A percentile compares a stretch with the other conserved stretches of the same genome.
Conservation (phyloP, 2,797 vertebrate species). For the Phylloscopus collybita region DNA sequence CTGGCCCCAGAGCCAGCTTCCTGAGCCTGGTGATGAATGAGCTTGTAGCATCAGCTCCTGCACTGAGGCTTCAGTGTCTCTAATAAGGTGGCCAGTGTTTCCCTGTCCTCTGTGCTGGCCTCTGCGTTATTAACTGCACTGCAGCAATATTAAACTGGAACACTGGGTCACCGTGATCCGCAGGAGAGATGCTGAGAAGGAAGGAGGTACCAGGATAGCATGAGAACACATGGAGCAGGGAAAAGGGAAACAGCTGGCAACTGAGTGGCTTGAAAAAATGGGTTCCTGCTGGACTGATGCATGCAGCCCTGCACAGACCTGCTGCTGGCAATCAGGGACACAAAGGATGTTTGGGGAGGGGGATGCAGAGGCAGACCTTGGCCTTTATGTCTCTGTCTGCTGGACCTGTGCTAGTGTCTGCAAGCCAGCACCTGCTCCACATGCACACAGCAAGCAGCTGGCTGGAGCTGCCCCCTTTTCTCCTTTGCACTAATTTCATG, state of each 20-base stretch:
- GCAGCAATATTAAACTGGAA: slow-evolving; percentile 39
- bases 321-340: not conserved
- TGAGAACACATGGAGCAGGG: not conserved
- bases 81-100: slow-evolving; percentile 43
- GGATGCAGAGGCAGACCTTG: not conserved
- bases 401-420: not conserved
- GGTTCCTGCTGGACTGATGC: not conserved
- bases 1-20: slow-evolving; percentile 29
- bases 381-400: not conserved
- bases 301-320: not conserved
- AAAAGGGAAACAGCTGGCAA: not conserved
- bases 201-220: not conserved
- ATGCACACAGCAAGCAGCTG: not conserved
- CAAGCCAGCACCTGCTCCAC: not conserved
- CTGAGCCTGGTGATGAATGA: slow-evolving; percentile 61
- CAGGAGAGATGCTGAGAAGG: not conserved
- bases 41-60: slow-evolving; percentile 24
- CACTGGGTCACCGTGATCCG: not conserved
- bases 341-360: not conserved
- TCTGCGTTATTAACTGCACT: slow-evolving; percentile 55
- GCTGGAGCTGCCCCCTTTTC: not conserved
- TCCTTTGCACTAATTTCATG: not conserved
- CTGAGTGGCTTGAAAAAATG: not conserved
- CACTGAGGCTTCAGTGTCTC: slow-evolving; percentile 33
- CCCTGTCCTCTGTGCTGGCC: not conserved